Conservation (phyloP, 2,888 invertebrate genomes). For the Oasisia sp. region DNA sequence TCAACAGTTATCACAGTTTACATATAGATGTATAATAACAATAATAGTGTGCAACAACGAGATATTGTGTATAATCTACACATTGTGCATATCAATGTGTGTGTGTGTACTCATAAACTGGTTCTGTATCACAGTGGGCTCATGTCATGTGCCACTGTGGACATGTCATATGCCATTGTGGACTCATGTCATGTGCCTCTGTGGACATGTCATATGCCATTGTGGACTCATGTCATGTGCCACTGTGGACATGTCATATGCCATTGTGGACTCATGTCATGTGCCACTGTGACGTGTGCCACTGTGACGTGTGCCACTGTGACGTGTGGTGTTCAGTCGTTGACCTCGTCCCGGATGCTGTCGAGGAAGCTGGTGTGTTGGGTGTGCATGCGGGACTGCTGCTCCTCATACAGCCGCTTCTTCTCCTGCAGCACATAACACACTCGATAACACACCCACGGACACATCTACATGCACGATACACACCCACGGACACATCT, state of each 20-base stretch:
- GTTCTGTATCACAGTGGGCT: too few species aligned
- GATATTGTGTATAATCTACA: background rate
- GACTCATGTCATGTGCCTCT: too few species aligned
- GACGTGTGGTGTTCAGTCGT: constrained; percentile 22
- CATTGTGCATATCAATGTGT: background rate
- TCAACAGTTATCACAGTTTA: background rate
- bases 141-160: too few species aligned
- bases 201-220: too few species aligned
- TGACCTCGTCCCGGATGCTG: constrained; percentile 51
- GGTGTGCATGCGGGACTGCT: constrained; percentile 51
- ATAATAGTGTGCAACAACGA: background rate
- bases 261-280: too few species aligned
- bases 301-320: background rate
- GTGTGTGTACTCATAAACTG: too few species aligned
- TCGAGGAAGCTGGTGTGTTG: constrained; percentile 54
- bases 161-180: too few species aligned
- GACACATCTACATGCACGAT: background rate
- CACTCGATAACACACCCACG: background rate
- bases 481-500: background rate
- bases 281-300: too few species aligned
- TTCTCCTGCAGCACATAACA: constrained; percentile 46
- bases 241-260: too few species aligned
- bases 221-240: too few species aligned
- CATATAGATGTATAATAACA: background rate
- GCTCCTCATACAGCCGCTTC: constrained; percentile 50